Evolutionary conservation across 1,140 invertebrate genomes (phyloP).

Genomic region (Lucilia sericata): DNA sequence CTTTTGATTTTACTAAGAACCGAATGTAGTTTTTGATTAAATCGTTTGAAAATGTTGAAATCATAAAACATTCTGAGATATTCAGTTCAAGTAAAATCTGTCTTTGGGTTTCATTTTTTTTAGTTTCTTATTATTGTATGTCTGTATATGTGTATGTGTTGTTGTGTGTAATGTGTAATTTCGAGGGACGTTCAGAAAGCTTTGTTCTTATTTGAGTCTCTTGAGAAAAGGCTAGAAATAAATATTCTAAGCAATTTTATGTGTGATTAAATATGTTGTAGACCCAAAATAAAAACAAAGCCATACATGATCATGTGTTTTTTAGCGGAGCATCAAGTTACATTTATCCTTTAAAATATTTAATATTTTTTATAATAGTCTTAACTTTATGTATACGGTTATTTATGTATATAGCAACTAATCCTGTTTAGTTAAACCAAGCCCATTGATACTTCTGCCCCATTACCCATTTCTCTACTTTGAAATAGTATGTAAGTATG

Average conservation of each 20-base stretch:
- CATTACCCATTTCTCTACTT: not conserved
- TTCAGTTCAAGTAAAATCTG: slow-evolving; percentile 66
- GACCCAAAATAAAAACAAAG: too few species aligned
- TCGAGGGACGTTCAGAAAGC: not conserved
- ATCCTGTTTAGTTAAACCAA: not conserved
- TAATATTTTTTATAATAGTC: not conserved
- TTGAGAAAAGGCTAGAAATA: not conserved
- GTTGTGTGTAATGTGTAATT: not conserved
- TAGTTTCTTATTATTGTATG: not conserved
- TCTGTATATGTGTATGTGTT: slow-evolving; percentile 11
- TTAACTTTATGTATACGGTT: not conserved
- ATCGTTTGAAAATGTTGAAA: slow-evolving; percentile 10
- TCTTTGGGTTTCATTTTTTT: slow-evolving; percentile 55
- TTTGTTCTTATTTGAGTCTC: slow-evolving; percentile 8
- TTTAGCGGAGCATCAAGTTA: too few species aligned
- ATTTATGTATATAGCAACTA: not conserved
- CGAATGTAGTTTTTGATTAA: slow-evolving; percentile 22
- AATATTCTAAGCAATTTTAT: not conserved
- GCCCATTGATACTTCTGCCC: not conserved
- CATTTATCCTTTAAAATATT: not conserved
- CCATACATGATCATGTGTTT: too few species aligned
- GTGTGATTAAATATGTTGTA: too few species aligned
- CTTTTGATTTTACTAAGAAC: slow-evolving; percentile 65
- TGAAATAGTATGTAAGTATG: not conserved
- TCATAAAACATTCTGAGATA: slow-evolving; percentile 45